Evolutionary conservation across 2,888 invertebrate species (phyloP).

Genomic region (Muschampia plurimacula): DNA sequence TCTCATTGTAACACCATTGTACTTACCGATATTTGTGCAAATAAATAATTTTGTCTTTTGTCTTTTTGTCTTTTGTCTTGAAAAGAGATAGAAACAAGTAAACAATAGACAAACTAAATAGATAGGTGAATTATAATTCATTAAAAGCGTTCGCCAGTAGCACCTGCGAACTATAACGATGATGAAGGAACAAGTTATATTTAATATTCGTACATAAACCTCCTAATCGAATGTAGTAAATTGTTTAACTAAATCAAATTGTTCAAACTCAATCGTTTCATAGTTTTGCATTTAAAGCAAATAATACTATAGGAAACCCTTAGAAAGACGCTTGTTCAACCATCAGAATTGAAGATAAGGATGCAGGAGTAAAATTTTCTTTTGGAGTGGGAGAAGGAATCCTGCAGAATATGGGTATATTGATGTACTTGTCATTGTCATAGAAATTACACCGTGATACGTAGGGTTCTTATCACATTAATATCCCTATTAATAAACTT

Average conservation of each 20-base stretch:
- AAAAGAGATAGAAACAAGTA: too few species aligned
- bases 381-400: not conserved
- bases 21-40: too few species aligned
- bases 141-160: too few species aligned
- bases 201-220: slow-evolving; percentile 22
- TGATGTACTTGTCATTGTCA: not conserved
- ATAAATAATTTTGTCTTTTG: too few species aligned
- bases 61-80: too few species aligned
- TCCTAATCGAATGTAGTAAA: slow-evolving; percentile 28
- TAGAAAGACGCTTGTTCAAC: slow-evolving; percentile 8
- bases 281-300: slow-evolving; percentile 32
- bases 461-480: too few species aligned
- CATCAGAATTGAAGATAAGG: not conserved
- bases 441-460: too few species aligned
- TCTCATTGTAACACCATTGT: too few species aligned
- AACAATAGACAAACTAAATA: too few species aligned
- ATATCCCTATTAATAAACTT: too few species aligned
- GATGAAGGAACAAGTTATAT: not conserved
- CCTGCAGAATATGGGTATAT: not conserved
- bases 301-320: slow-evolving; percentile 28
- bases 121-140: too few species aligned
- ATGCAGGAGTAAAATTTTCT: not conserved
- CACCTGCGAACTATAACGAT: not conserved
- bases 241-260: slow-evolving; percentile 34
- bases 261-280: slow-evolving; percentile 35